Conservation (phyloP, 2,113 vertebrate genomes). For the Odobenus rosmarus region DNA sequence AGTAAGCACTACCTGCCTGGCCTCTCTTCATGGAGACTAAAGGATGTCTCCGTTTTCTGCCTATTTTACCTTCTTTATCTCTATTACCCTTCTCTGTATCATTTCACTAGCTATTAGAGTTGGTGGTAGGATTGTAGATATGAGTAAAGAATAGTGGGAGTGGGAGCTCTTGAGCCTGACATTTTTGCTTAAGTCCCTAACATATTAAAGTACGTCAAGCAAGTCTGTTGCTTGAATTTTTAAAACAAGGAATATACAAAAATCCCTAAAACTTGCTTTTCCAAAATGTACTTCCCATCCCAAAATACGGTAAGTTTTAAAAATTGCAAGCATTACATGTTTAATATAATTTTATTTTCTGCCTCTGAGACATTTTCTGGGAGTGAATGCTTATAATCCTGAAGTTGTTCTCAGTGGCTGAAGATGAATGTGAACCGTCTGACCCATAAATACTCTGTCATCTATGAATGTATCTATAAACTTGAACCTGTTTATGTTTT, state of each 20-base stretch:
- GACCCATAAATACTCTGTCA: not conserved
- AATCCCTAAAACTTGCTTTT: not conserved
- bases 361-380: slow-evolving; percentile 34
- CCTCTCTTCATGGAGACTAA: not conserved
- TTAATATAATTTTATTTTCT: slow-evolving; percentile 43
- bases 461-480: slow-evolving; percentile 25
- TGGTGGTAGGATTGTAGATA: not conserved
- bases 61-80: not conserved
- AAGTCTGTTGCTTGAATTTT: not conserved
- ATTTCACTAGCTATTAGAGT: not conserved
- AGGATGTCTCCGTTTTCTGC: not conserved
- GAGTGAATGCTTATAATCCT: not conserved
- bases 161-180: not conserved
- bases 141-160: not conserved
- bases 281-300: not conserved
- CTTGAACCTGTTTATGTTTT: slow-evolving; percentile 36
- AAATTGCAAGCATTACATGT: not conserved
- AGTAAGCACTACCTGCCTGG: not conserved
- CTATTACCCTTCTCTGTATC: not conserved
- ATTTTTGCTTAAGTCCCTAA: slow-evolving; percentile 24
- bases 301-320: not conserved
- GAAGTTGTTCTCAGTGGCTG: not conserved
- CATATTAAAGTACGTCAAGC: not conserved
- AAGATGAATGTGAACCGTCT: slow-evolving; percentile 15
- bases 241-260: not conserved